Evolutionary conservation across 2,888 invertebrate species (phyloP).

Genomic region (Bursaphelenchus okinawaensis): DNA sequence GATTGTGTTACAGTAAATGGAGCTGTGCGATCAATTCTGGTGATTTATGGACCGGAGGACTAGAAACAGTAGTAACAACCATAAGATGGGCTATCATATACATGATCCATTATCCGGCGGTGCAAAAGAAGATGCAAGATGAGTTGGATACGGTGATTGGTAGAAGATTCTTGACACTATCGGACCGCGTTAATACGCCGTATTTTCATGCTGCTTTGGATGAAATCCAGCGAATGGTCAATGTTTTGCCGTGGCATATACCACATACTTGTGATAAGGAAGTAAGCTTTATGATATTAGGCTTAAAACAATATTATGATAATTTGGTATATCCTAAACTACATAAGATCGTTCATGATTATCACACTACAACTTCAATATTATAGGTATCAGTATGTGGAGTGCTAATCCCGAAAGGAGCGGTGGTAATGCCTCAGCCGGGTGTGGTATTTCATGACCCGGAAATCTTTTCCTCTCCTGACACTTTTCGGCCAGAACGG

Average conservation of each 20-base stretch:
- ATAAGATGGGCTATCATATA: conserved; percentile 52
- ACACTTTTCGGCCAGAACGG: conserved; percentile 40
- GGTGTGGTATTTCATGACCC: conserved; percentile 37
- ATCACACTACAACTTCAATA: too few relatives aligned
- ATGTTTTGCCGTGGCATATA: conserved; percentile 55
- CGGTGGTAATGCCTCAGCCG: conserved; percentile 40
- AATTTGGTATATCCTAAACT: background rate
- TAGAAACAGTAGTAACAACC: conserved; percentile 54
- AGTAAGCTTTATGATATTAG: conserved; percentile 7
- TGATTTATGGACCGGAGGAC: conserved; percentile 57
- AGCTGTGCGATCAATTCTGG: conserved; percentile 47
- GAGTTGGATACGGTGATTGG: conserved; percentile 26
- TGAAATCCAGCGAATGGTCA: conserved; percentile 49
- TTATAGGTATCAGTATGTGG: conserved; percentile 22
- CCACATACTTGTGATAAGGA: conserved; percentile 38
- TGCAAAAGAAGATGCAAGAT: conserved; percentile 34
- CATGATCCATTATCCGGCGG: conserved; percentile 41
- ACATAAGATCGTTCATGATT: too few relatives aligned
- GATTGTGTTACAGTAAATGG: conserved; percentile 30
- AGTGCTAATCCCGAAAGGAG: conserved; percentile 29
- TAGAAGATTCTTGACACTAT: conserved; percentile 5
- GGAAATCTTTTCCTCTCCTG: conserved; percentile 33
- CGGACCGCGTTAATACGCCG: conserved; percentile 22
- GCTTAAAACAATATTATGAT: background rate
- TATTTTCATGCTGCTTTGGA: conserved; percentile 45